Evolutionary conservation across 2,888 invertebrate genomes (phyloP).

Genomic region (Xestia sexstrigata): DNA sequence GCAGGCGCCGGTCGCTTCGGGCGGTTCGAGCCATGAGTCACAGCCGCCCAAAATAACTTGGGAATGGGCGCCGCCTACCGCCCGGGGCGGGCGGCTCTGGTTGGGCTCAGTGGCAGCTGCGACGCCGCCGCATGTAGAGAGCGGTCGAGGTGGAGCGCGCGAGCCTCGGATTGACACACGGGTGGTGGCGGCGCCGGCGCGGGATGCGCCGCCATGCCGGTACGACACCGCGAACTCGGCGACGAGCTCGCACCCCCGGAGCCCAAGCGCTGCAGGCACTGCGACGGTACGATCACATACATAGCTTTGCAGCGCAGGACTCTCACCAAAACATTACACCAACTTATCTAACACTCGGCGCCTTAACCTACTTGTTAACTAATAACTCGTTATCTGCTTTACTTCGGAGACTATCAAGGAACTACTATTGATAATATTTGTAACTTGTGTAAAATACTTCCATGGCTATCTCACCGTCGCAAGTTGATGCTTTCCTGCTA

Average conservation of each 20-base stretch:
- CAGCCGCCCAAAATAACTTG: slow-evolving; percentile 87
- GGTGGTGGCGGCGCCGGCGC: slow-evolving; percentile 88
- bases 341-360: slow-evolving; percentile 65
- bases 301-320: slow-evolving; percentile 73
- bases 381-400: slow-evolving; percentile 61
- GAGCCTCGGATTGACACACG: slow-evolving; percentile 81
- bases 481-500: slow-evolving; percentile 31
- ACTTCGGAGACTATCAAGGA: slow-evolving; percentile 42
- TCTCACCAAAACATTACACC: slow-evolving; percentile 64
- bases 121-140: slow-evolving; percentile 88
- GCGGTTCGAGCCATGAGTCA: slow-evolving; percentile 88
- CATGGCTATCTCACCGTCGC: slow-evolving; percentile 9
- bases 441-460: slow-evolving; percentile 32
- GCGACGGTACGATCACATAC: slow-evolving; percentile 93
- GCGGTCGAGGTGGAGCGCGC: slow-evolving; percentile 84
- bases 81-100: slow-evolving; percentile 88
- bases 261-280: slow-evolving; percentile 97
- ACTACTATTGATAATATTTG: slow-evolving; percentile 40
- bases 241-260: slow-evolving; percentile 92
- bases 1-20: slow-evolving; percentile 84
- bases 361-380: slow-evolving; percentile 62
- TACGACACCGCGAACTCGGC: slow-evolving; percentile 90
- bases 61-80: slow-evolving; percentile 90
- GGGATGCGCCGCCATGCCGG: slow-evolving; percentile 91
- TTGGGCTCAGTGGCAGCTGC: slow-evolving; percentile 88